phyloP scores from a whole-genome alignment of 2,888 invertebrate species.

The Invenusta paracnida region DNA sequence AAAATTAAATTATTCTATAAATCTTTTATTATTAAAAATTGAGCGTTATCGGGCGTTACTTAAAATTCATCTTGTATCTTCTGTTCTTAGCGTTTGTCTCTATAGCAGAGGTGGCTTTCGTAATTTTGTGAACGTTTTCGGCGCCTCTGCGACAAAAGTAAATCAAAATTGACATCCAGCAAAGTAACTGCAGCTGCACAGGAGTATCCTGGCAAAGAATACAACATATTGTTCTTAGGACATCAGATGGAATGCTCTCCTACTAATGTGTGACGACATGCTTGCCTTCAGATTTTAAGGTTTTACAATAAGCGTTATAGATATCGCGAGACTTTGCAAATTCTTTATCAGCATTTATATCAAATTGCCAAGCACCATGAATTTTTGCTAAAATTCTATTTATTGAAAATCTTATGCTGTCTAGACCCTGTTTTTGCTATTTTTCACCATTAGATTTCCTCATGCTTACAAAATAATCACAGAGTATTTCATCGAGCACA shows the following conservation, averaged over 20 bases:
- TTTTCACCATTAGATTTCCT: constrained; percentile 32
- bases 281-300: constrained; percentile 22
- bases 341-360: background rate
- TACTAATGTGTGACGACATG: constrained; percentile 15
- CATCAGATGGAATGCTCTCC: constrained; percentile 18
- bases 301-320: background rate
- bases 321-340: background rate
- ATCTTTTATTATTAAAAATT: too few relatives aligned
- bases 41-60: too few relatives aligned
- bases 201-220: constrained; percentile 27
- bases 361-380: background rate
- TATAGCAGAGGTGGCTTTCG: constrained; percentile 1
- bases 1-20: too few relatives aligned
- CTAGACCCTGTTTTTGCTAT: constrained; percentile 3
- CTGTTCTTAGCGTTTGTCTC: background rate
- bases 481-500: background rate
- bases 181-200: constrained; percentile 2
- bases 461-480: background rate
- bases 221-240: background rate
- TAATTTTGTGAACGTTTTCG: constrained; percentile 19
- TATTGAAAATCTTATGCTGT: constrained; percentile 7
- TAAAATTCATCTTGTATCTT: too few relatives aligned
- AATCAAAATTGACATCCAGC: constrained; percentile 15
- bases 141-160: constrained; percentile 23
- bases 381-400: background rate